Conservation (phyloP, 2,797 vertebrate genomes). For the Smutsia gigantea region DNA sequence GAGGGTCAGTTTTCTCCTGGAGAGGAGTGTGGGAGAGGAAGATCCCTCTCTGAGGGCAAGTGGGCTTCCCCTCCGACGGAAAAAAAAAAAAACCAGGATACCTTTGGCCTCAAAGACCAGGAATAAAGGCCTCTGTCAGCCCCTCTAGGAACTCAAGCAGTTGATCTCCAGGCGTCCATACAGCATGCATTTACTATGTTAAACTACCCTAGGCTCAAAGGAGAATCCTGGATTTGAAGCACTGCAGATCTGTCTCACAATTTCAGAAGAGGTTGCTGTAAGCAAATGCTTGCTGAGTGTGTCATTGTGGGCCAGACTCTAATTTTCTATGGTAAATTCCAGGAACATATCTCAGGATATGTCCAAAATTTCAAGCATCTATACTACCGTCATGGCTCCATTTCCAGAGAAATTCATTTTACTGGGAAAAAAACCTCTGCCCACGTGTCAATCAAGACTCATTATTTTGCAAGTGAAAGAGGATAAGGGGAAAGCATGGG, state of each 20-base stretch:
- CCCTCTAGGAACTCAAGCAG: background rate
- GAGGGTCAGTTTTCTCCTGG: background rate
- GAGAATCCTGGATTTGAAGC: background rate
- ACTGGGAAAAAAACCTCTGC: background rate
- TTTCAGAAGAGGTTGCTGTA: background rate
- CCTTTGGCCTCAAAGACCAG: background rate
- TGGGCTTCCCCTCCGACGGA: no score
- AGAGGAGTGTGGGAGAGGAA: background rate
- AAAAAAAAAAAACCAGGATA: no score
- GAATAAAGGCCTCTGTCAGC: background rate
- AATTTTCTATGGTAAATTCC: background rate
- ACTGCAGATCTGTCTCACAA: background rate
- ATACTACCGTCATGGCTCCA: background rate
- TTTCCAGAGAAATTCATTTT: conserved; percentile 35
- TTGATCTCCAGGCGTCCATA: background rate
- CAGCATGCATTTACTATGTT: background rate
- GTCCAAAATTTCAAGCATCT: background rate
- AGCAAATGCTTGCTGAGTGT: background rate
- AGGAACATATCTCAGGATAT: background rate
- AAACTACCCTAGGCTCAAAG: background rate
- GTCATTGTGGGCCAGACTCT: background rate
- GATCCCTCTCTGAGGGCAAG: background rate
- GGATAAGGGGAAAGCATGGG: background rate
- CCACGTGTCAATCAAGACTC: background rate
- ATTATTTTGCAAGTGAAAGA: background rate